phyloP scores from a whole-genome alignment of 2,113 vertebrate species.

The Phoxinus phoxinus region DNA sequence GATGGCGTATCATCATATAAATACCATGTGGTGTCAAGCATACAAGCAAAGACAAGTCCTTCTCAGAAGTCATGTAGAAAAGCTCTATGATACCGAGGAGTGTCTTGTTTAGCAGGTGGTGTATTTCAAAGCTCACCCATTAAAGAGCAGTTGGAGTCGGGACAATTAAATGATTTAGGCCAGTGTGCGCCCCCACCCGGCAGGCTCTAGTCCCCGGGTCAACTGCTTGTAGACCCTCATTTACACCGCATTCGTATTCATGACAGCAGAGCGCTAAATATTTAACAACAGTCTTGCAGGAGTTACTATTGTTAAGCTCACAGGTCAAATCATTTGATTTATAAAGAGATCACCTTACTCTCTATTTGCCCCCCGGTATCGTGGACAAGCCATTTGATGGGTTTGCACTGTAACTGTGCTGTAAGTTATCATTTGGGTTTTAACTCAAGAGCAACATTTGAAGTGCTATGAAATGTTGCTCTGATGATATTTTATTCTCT shows the following conservation, averaged over 20 bases:
- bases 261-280: slow-evolving; percentile 93
- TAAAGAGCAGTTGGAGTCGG: slow-evolving; percentile 81
- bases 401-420: neutral
- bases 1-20: neutral
- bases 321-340: slow-evolving; percentile 99
- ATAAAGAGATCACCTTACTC: slow-evolving; percentile 91
- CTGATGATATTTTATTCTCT: neutral
- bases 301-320: slow-evolving; percentile 85
- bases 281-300: slow-evolving; percentile 90
- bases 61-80: slow-evolving; percentile 54
- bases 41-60: neutral
- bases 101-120: slow-evolving; percentile 71
- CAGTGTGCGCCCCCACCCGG: slow-evolving; percentile 82
- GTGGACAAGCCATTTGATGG: neutral
- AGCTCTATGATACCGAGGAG: slow-evolving; percentile 57
- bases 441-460: neutral
- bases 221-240: slow-evolving; percentile 98
- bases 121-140: slow-evolving; percentile 86
- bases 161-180: slow-evolving; percentile 97
- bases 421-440: neutral
- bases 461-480: neutral
- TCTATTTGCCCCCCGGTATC: slow-evolving; percentile 75
- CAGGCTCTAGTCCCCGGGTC: slow-evolving; percentile 90
- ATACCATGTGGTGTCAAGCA: neutral
- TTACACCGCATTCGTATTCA: slow-evolving; percentile 98